Evolutionary conservation across 1,140 invertebrate genomes (phyloP).

Genomic region (Temnothorax curvispinosus): DNA sequence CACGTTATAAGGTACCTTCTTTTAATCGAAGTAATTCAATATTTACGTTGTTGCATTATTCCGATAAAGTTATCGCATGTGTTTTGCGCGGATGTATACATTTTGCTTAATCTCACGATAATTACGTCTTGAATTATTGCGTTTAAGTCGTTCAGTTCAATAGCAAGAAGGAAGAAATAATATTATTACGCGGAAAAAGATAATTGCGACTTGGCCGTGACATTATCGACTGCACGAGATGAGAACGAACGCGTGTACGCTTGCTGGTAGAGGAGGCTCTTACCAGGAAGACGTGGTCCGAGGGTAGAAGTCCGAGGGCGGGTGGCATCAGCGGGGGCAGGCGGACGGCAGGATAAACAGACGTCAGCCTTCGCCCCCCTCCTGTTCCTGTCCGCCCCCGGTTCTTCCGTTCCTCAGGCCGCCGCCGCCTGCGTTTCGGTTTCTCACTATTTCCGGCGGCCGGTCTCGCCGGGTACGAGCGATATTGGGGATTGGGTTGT

Average conservation of each 20-base stretch:
- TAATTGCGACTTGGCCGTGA: not conserved
- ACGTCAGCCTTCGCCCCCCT: slow-evolving; percentile 84
- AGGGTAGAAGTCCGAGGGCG: slow-evolving; percentile 86
- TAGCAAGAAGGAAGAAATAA: not conserved
- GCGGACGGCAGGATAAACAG: slow-evolving; percentile 84
- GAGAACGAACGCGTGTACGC: slow-evolving; percentile 2
- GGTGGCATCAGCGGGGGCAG: slow-evolving; percentile 85
- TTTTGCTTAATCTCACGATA: not conserved
- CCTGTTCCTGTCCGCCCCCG: slow-evolving; percentile 84
- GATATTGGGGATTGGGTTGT: slow-evolving; percentile 77
- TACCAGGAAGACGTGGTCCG: slow-evolving; percentile 86
- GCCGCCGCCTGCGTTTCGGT: slow-evolving; percentile 84
- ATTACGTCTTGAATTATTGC: not conserved
- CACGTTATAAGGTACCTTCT: not conserved
- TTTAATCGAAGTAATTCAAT: not conserved
- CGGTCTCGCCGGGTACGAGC: slow-evolving; percentile 67
- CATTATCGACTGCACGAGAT: not conserved
- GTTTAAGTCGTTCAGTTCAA: not conserved
- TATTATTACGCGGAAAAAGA: not conserved
- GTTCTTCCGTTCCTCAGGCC: slow-evolving; percentile 84
- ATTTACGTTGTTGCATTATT: not conserved
- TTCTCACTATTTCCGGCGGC: slow-evolving; percentile 77
- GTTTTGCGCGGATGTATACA: not conserved
- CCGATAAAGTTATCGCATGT: not conserved
- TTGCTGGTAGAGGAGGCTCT: slow-evolving; percentile 76